A percentile compares a stretch with the other conserved stretches of the same genome.
Conservation (phyloP, 2,797 vertebrate species). For the Darevskia mixta region DNA sequence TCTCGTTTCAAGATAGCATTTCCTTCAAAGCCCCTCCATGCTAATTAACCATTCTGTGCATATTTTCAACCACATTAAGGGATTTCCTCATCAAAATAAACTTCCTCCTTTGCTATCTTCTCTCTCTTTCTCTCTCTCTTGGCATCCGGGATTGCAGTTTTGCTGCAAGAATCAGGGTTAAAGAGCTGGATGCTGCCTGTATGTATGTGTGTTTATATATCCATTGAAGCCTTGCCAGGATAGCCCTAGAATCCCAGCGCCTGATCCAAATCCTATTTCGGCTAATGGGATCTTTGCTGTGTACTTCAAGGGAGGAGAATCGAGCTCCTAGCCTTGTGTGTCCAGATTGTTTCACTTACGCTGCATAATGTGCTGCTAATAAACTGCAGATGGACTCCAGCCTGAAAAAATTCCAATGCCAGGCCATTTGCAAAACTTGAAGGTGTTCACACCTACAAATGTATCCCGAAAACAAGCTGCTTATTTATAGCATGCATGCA, state of each 20-base stretch:
- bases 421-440: conserved; percentile 9
- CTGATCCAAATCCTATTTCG: conserved; percentile 67
- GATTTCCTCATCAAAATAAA: conserved; percentile 85
- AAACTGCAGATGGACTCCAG: conserved; percentile 73
- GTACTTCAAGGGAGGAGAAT: conserved; percentile 63
- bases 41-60: conserved; percentile 83
- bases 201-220: conserved; percentile 17
- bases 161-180: conserved; percentile 58
- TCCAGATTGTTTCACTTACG: conserved; percentile 77
- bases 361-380: conserved; percentile 74
- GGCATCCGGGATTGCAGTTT: conserved; percentile 64
- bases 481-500: conserved; percentile 22
- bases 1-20: conserved; percentile 71
- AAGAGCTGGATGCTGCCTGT: conserved; percentile 39
- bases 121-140: conserved; percentile 52
- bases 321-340: conserved; percentile 59
- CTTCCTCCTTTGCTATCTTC: conserved; percentile 80
- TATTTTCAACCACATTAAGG: conserved; percentile 80
- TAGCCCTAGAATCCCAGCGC: conserved; percentile 70
- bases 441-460: conserved; percentile 61
- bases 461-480: conserved; percentile 68
- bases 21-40: conserved; percentile 75
- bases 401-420: conserved; percentile 66
- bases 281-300: conserved; percentile 69
- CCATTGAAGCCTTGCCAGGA: conserved; percentile 69